Evolutionary conservation across 2,888 invertebrate species (phyloP), one percentile per base, ranked within the genome.

Genomic region (Cheilosia pagana): DNA sequence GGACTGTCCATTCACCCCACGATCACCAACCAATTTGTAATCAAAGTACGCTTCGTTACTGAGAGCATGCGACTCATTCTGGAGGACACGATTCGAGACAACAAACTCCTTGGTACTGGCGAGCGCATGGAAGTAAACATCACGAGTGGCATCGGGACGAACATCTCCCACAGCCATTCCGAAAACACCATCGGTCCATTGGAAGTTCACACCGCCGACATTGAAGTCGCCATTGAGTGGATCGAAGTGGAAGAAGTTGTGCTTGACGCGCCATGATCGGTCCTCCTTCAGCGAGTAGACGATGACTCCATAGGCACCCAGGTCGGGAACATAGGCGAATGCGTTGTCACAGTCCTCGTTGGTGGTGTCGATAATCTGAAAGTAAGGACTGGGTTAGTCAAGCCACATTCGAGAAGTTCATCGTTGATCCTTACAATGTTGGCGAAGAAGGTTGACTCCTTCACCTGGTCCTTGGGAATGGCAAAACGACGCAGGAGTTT

Each of bases 121-220:
- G 91, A 97, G 93, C 0, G 97, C 94, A 90, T 97, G 97, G 95
- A 97, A 97, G 91, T 96, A 97, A 87, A 96, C 93, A 23, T 95
- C 95, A 86, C 95, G 94, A 87, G 93, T 88, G 31, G 94, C 94
- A 87, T 94, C 93, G 6, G 92, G 91, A 82, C 93, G 93, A 78
- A 93, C 92, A 39, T 94, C 93, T 0, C 95, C 95, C 19, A 96
- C 91, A 1, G 96, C 95, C 86, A 96, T 89, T 16, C 95, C 95
- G 88, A 96, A 96, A 0, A 97, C 93, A 1, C 96, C 96, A 90
- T 97, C 96, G 0, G 95, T 96, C 96, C 96, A 97, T 90, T 96
- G 96, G 94, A 96, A 97, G 89, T 95, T 94, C 23, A 96, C 93
- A 5, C 96, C 96, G 52, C 94, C 95, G 14, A 97, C 94, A 88